phyloP scores from a whole-genome alignment of 2,888 invertebrate genomes.

The Embidobia sp. region DNA sequence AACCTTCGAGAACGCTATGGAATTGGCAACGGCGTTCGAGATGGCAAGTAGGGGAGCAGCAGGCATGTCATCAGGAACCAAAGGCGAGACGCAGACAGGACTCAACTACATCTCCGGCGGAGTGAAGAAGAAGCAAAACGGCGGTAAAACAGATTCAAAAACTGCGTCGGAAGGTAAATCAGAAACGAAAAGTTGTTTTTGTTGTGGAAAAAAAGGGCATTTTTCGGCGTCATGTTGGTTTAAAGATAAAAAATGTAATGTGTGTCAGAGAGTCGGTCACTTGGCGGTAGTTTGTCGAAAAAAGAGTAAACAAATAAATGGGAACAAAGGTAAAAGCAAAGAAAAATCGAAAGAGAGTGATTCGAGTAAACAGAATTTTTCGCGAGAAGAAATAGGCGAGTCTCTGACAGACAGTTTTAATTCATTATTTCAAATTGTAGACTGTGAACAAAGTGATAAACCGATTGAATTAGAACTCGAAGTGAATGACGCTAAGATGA shows the following conservation, averaged over 20 bases:
- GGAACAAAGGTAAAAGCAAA: background rate
- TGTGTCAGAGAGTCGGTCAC: conserved; percentile 13
- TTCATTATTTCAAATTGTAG: too few species aligned
- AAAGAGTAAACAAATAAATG: background rate
- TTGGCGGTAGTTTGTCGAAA: conserved; percentile 2
- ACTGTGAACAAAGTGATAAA: conserved; percentile 1
- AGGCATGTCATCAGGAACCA: background rate
- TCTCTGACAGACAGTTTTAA: too few species aligned
- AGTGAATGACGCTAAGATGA: conserved; percentile 2
- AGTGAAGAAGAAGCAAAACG: background rate
- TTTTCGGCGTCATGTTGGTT: background rate
- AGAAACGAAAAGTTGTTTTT: conserved; percentile 1
- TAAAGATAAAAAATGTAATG: conserved; percentile 9
- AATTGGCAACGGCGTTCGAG: conserved; percentile 21
- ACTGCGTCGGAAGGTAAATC: background rate
- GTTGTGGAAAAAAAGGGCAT: conserved; percentile 13
- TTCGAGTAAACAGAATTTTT: background rate
- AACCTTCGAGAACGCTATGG: conserved; percentile 10
- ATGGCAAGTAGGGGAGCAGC: conserved; percentile 16
- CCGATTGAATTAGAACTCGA: conserved; percentile 19
- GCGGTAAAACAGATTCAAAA: background rate
- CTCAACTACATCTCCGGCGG: too few species aligned
- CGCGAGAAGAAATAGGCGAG: too few species aligned
- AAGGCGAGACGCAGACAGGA: background rate
- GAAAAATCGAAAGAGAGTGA: background rate